Evolutionary conservation across 2,797 vertebrate species (phyloP).

Genomic region (Danio tinwini): DNA sequence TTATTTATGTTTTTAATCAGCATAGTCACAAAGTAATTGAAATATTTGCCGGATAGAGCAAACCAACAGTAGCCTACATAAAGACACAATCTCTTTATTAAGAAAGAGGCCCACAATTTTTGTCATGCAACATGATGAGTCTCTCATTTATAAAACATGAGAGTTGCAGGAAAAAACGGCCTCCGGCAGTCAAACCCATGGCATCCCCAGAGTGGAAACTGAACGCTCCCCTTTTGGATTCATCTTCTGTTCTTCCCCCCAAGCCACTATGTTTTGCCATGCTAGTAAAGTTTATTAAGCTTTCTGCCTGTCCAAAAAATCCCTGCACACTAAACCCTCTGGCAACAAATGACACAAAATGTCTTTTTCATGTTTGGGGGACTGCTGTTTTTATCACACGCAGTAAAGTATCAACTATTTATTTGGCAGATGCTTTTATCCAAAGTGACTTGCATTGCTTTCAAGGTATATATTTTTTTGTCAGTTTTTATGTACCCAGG

Average conservation of each 20-base stretch:
- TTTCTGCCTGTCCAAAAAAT: constrained; percentile 30
- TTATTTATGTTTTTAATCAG: too few species aligned
- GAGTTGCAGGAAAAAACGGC: constrained; percentile 13
- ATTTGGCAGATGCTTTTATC: constrained; percentile 14
- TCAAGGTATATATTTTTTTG: constrained; percentile 1
- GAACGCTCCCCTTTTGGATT: constrained; percentile 14
- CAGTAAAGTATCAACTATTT: background rate
- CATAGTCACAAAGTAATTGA: too few species aligned
- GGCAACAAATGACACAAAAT: constrained; percentile 43
- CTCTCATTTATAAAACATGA: constrained; percentile 37
- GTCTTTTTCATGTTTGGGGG: constrained; percentile 29
- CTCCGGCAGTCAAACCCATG: constrained; percentile 31
- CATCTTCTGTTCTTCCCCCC: constrained; percentile 31
- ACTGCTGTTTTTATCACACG: constrained; percentile 14
- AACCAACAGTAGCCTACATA: background rate
- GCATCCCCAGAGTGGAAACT: constrained; percentile 4
- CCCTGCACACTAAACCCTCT: constrained; percentile 30
- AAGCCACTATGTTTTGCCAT: constrained; percentile 6
- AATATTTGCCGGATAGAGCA: background rate
- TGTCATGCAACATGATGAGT: background rate
- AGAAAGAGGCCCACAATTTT: background rate
- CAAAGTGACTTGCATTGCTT: constrained; percentile 8
- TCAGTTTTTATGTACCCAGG: background rate
- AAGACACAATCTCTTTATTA: background rate
- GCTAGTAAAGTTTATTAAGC: constrained; percentile 46